A percentile compares a stretch with the other conserved stretches of the same genome.
phyloP scores from a whole-genome alignment of 2,797 vertebrate species.

The Oreochromis grahami region DNA sequence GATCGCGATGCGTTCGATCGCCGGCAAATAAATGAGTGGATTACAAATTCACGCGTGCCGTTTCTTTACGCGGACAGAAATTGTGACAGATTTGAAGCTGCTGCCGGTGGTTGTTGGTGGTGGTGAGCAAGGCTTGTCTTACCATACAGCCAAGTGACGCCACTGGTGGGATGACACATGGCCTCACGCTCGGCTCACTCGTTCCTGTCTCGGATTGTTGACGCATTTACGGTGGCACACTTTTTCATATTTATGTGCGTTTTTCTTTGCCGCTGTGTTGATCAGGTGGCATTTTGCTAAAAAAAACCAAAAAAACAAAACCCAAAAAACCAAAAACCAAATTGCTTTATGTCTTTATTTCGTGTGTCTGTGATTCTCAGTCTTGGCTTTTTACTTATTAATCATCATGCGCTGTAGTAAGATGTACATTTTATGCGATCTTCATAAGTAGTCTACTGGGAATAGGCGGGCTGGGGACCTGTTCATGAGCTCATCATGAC shows the following conservation, averaged over 20 bases:
- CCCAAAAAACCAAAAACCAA: rapidly evolving
- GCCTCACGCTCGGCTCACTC: background rate
- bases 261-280: background rate
- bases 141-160: conserved; percentile 4
- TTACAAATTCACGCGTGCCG: background rate
- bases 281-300: background rate
- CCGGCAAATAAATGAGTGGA: background rate
- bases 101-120: background rate
- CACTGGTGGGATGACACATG: conserved; percentile 30
- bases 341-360: background rate
- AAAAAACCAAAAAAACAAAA: too few relatives aligned
- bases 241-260: background rate
- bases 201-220: background rate
- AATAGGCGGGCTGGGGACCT: background rate
- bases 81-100: background rate
- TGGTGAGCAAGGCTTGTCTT: background rate
- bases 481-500: conserved; percentile 14
- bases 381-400: background rate
- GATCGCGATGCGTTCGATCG: background rate
- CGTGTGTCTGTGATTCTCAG: background rate
- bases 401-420: background rate
- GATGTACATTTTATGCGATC: background rate
- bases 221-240: background rate
- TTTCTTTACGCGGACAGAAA: background rate
- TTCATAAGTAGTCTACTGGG: background rate